A percentile compares a stretch with the other conserved stretches of the same genome.
Conservation (phyloP, 2,797 vertebrate species). For the Pyrocephalus nanus region DNA sequence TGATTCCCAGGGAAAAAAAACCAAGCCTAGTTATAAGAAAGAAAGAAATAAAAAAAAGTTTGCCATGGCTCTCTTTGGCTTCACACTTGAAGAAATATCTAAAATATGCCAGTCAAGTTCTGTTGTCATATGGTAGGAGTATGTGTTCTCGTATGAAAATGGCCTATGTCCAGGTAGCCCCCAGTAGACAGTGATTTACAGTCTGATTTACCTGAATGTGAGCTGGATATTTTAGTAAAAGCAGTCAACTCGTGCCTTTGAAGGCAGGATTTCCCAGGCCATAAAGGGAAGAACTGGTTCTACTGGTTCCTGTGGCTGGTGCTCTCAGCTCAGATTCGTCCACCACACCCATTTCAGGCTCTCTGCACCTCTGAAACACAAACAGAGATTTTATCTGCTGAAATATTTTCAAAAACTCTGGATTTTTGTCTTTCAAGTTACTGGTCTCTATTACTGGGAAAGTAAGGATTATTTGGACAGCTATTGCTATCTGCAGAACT, state of each 20-base stretch:
- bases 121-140: neutral
- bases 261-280: conserved; percentile 53
- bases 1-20: neutral
- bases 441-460: neutral
- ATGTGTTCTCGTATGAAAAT: neutral
- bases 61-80: neutral
- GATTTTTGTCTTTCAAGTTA: neutral
- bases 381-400: conserved; percentile 43
- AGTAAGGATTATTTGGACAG: neutral
- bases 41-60: neutral
- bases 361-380: neutral
- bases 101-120: neutral
- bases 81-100: neutral
- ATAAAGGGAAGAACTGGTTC: conserved; percentile 44
- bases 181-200: conserved; percentile 2
- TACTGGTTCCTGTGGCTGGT: conserved; percentile 34
- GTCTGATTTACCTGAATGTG: neutral
- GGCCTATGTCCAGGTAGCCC: neutral
- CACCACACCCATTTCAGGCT: conserved; percentile 37
- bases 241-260: conserved; percentile 30
- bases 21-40: neutral
- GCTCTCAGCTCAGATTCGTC: neutral
- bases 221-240: conserved; percentile 37
- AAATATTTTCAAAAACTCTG: neutral
- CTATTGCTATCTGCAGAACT: neutral